phyloP scores from a whole-genome alignment of 2,797 vertebrate species.

The Poeciliopsis paucimaculata region DNA sequence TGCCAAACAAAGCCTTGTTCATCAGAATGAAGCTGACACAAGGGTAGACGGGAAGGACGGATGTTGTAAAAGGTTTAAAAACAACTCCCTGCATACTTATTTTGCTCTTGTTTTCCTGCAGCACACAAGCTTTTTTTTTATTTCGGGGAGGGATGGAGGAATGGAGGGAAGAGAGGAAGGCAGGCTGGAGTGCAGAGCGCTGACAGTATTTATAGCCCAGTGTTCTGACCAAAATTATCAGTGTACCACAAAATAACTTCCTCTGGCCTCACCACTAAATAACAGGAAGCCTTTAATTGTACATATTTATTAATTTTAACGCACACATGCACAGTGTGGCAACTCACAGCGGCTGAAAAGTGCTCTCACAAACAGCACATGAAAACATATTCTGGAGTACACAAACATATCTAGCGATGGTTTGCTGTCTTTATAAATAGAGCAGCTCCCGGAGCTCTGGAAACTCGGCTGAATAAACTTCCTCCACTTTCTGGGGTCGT shows the following conservation, averaged over 20 bases:
- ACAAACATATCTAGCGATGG: constrained; percentile 51
- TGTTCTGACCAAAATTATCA: constrained; percentile 86
- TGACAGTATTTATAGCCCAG: constrained; percentile 85
- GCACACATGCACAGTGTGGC: constrained; percentile 26
- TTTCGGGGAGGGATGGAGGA: constrained; percentile 63
- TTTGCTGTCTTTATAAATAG: constrained; percentile 82
- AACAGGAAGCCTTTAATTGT: constrained; percentile 88
- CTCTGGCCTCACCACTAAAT: constrained; percentile 83
- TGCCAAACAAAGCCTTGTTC: constrained; percentile 28
- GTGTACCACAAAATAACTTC: constrained; percentile 87
- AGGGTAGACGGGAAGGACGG: constrained; percentile 27
- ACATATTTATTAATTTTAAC: constrained; percentile 85
- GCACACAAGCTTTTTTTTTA: constrained; percentile 80
- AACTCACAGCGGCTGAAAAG: constrained; percentile 27
- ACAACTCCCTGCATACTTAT: constrained; percentile 64
- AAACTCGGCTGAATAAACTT: constrained; percentile 78
- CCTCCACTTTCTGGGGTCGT: constrained; percentile 69
- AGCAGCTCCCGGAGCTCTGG: constrained; percentile 65
- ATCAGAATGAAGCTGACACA: constrained; percentile 39
- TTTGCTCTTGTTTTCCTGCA: constrained; percentile 77
- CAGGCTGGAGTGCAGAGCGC: constrained; percentile 67
- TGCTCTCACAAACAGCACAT: constrained; percentile 44
- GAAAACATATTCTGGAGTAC: constrained; percentile 36
- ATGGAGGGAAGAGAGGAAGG: constrained; percentile 56
- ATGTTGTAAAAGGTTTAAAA: constrained; percentile 66